Percentiles rank a stretch among this genome's conserved stretches.
Evolutionary conservation across 2,113 vertebrate genomes (phyloP).

Genomic region (Apodemus speciosus): DNA sequence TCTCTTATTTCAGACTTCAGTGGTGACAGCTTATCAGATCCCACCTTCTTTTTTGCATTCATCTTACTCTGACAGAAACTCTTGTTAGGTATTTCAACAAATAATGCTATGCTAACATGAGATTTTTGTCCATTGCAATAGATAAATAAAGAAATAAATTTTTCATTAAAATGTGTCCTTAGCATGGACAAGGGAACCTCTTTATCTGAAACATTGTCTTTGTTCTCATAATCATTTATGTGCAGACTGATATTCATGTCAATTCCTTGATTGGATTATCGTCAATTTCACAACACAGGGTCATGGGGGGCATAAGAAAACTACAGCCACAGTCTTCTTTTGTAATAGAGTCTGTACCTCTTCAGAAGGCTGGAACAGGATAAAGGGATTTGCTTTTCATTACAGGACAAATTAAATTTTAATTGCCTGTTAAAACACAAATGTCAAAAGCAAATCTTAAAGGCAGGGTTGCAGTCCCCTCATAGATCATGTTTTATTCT

Average conservation of each 20-base stretch:
- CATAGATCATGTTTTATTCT: constrained; percentile 67
- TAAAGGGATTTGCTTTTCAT: constrained; percentile 86
- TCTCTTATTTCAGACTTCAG: background rate
- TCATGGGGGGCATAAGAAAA: constrained; percentile 71
- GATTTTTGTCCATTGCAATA: background rate
- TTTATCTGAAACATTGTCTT: constrained; percentile 7
- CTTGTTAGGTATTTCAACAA: background rate
- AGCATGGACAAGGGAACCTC: background rate
- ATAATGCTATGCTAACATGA: background rate
- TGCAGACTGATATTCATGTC: constrained; percentile 56
- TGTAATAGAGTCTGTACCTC: constrained; percentile 76
- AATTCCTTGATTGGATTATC: constrained; percentile 43
- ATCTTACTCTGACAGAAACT: background rate
- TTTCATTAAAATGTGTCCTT: background rate
- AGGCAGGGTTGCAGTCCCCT: constrained; percentile 75
- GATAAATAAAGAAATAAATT: background rate
- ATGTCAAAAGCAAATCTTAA: constrained; percentile 85
- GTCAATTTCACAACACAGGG: constrained; percentile 63
- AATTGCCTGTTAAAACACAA: constrained; percentile 86
- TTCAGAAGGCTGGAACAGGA: constrained; percentile 78
- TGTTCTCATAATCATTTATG: constrained; percentile 25
- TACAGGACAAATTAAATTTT: constrained; percentile 85
- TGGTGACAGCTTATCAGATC: background rate
- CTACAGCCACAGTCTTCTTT: constrained; percentile 76
- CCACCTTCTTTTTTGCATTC: background rate